These are phyloP conservation scores for Lapara coniferarum DNA, from an alignment of 2,888 invertebrate species.

Conservation along the genomic window DNA sequence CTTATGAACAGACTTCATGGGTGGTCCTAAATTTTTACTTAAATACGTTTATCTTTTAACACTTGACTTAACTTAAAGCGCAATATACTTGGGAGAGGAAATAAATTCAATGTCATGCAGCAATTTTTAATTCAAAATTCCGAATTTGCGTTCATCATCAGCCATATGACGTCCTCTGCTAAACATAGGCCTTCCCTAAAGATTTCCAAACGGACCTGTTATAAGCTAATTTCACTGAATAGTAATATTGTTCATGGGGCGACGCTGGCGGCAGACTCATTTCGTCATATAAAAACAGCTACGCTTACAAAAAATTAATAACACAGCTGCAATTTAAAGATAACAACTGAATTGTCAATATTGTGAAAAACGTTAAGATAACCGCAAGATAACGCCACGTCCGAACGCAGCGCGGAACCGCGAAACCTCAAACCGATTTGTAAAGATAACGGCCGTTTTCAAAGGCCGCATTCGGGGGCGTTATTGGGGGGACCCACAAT, in stretches of 20 bases:
- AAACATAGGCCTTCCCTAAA: too few species aligned
- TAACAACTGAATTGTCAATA: neutral
- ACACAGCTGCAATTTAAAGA: neutral
- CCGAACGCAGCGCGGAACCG: slow-evolving; percentile 5
- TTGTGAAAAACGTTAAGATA: neutral
- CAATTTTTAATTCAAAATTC: too few species aligned
- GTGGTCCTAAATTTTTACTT: neutral
- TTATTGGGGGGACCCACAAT: too few species aligned
- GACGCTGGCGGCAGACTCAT: neutral
- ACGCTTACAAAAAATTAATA: neutral
- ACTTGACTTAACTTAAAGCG: too few species aligned
- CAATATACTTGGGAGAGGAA: too few species aligned
- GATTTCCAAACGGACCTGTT: too few species aligned
- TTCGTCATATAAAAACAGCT: neutral
- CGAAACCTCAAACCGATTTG: slow-evolving; percentile 19
- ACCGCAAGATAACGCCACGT: slow-evolving; percentile 2
- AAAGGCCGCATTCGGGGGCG: neutral
- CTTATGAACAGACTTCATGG: neutral
- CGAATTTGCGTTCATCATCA: too few species aligned
- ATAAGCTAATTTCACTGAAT: too few species aligned
- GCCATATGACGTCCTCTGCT: too few species aligned
- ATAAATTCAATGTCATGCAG: too few species aligned
- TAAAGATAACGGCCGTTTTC: slow-evolving; percentile 19
- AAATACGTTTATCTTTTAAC: neutral
- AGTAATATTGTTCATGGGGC: neutral